Evolutionary conservation across 2,113 vertebrate species (phyloP), one percentile per base, ranked within the genome.

Genomic region (Alligator sinensis): DNA sequence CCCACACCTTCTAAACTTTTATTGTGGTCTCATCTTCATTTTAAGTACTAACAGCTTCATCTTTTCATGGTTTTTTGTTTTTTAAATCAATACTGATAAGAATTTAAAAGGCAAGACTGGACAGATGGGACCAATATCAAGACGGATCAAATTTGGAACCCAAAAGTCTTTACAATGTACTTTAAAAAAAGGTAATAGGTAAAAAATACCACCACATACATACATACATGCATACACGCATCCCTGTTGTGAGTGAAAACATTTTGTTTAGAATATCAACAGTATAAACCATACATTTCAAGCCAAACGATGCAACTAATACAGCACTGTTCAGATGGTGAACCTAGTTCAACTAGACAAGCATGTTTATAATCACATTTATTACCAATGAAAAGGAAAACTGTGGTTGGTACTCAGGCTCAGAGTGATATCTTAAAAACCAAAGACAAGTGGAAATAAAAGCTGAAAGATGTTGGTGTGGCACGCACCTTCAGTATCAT

Each of bases 401-500:
- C 15, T 60, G 78, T 61, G n/a, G 58, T 47, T 72, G 74, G 95
- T 91, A 91, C 86, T 78, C 72, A 21, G 88, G 80, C 68, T 95
- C 86, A 76, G 68, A 94, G 77, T 62, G 72, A 82, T 38, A 90
- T 90, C 15, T 91, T 88, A 96, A 95, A 96, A 94, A 92, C 70
- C 88, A 90, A 66, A 58, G 80, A 95, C 94, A 28, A 93, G 96
- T 21, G 83, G 66, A 91, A 92, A 96, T 87, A 91, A 96, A 61
- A 95, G 96, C 97, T 94, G 97, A 97, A 97, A 97, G 97, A 96
- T 82, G 97, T 97, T 88, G 98, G 98, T 92, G 97, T 98, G 98
- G 98, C 98, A 99, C 98, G 98, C 98, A 99, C 98, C 98, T 99
- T 98, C 98, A 92, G 98, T 97, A 97, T 98, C 98, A 98, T 98